Conservation (phyloP, 1,140 invertebrate genomes). For the Leptopilina clavipes region DNA sequence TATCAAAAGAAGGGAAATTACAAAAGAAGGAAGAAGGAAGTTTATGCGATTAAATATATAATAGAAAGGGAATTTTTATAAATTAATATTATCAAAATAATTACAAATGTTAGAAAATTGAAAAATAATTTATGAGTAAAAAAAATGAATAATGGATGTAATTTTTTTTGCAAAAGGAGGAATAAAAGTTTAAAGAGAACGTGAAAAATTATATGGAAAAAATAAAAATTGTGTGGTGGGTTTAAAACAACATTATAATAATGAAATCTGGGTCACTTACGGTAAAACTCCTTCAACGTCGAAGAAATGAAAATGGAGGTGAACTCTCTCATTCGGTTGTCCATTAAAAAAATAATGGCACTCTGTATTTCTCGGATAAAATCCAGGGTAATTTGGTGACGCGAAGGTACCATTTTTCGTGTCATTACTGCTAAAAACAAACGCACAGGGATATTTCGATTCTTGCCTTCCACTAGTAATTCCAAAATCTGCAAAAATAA, state of each 20-base stretch:
- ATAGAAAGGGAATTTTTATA: too few relatives aligned
- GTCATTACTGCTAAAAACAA: slow-evolving; percentile 87
- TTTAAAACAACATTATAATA: not conserved
- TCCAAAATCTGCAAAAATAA: slow-evolving; percentile 82
- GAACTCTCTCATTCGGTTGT: slow-evolving; percentile 85
- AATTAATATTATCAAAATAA: too few relatives aligned
- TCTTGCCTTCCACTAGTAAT: slow-evolving; percentile 86
- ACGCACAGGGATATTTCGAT: slow-evolving; percentile 85
- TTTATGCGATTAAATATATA: too few relatives aligned
- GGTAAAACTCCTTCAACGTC: slow-evolving; percentile 93
- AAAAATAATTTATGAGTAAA: too few relatives aligned
- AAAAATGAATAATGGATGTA: too few relatives aligned
- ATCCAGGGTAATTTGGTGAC: slow-evolving; percentile 94
- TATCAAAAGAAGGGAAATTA: too few relatives aligned
- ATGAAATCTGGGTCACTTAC: slow-evolving; percentile 78
- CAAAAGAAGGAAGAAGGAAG: not conserved
- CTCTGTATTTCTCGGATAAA: slow-evolving; percentile 92
- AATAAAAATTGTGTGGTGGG: not conserved
- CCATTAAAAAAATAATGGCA: slow-evolving; percentile 97
- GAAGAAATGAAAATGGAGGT: slow-evolving; percentile 91
- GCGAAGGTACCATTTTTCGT: slow-evolving; percentile 88
- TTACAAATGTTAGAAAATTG: too few relatives aligned
- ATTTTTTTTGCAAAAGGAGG: too few relatives aligned
- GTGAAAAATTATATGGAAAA: not conserved
- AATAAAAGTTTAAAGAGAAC: too few relatives aligned